phyloP scores from a whole-genome alignment of 2,797 vertebrate species.

The Alfaro cultratus region DNA sequence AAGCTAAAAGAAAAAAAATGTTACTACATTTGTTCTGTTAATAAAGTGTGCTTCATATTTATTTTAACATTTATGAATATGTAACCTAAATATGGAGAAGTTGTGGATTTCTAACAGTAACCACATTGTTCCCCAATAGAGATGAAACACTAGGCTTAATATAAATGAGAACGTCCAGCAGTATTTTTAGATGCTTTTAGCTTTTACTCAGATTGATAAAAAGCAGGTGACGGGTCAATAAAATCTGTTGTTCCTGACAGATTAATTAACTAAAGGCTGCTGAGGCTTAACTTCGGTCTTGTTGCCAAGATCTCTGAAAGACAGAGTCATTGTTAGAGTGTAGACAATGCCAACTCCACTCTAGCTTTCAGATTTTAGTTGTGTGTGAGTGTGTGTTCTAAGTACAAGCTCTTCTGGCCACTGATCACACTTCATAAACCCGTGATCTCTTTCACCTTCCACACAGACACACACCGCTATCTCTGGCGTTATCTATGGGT shows the following conservation, averaged over 20 bases:
- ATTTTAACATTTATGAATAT: neutral
- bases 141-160: neutral
- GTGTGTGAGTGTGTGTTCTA: neutral
- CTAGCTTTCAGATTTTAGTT: neutral
- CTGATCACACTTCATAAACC: constrained; percentile 4
- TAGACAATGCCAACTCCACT: neutral
- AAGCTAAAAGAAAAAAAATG: neutral
- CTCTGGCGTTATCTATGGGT: neutral
- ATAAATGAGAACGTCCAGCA: neutral
- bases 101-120: neutral
- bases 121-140: neutral
- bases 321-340: neutral
- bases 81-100: neutral
- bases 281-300: neutral
- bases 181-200: neutral
- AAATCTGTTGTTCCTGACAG: neutral
- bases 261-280: neutral
- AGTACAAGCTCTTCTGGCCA: neutral
- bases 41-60: neutral
- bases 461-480: constrained; percentile 7
- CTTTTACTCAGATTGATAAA: neutral
- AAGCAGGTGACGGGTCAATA: neutral
- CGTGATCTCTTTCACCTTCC: constrained; percentile 50
- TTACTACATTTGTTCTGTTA: neutral
- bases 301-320: neutral